Base-by-base conservation (phyloP, 2,888 invertebrate genomes). In the Exephanes ischioxanthus region DNA sequence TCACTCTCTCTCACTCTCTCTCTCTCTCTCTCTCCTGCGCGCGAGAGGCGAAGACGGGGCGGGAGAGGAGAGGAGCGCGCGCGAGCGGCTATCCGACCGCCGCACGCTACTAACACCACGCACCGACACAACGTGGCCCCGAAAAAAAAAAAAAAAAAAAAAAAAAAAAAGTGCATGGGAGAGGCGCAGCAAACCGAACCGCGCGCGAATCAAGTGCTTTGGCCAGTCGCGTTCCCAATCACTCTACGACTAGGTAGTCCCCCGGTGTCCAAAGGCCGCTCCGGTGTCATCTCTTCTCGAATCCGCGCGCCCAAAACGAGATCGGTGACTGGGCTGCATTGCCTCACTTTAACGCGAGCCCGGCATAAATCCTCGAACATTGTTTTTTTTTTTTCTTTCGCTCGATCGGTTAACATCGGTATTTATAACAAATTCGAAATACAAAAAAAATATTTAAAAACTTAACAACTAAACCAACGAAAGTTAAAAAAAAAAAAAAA, bases 161-260 rank as follows among this genome's bases (percentile, higher is more conserved):
- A 63, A 7, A 77, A 76, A 93, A 93, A 87, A 93, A 93, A 93
- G 90, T 93, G 94, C 93, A 94, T 92, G 94, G 94, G 93, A 94
- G 94, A 94, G 93, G 93, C 93, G 93, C 92, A 92, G 92, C 92
- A 91, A 92, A 91, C 92, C 93, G 93, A 93, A 93, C 92, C 92
- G 93, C 93, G 93, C 93, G 93, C 92, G 93, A 93, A 93, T 93
- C 93, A 93, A 93, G 93, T 93, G 93, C 93, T 93, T 94, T 93
- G 94, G 93, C 93, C 94, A 94, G 94, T 94, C 93, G 93, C 93
- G 93, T 93, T 94, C 93, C 94, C 94, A 94, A 94, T 94, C 94
- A 94, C 93, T 94, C 94, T 93, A 94, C 93, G 94, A 94, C 94
- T 94, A 94, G 94, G 94, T 94, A 93, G 93, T 94, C 93, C 93